Percentiles rank a stretch among this genome's conserved stretches.
Evolutionary conservation across 2,113 vertebrate genomes (phyloP).

Genomic region (Alethe castanea): DNA sequence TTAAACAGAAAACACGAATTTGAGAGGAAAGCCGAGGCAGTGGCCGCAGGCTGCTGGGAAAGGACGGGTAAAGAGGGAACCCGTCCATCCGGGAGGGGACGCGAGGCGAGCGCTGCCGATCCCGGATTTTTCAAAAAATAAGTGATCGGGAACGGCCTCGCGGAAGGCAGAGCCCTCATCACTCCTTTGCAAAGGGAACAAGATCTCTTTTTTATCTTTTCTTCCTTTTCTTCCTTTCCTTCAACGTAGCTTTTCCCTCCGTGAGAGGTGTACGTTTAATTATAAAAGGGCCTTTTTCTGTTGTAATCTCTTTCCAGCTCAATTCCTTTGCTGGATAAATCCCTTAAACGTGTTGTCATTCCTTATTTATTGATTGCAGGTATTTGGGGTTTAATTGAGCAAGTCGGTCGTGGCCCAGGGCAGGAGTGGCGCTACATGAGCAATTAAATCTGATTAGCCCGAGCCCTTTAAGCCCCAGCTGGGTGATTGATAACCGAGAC

Average conservation of each 20-base stretch:
- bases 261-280: conserved; percentile 73
- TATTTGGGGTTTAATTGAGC: conserved; percentile 85
- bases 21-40: neutral
- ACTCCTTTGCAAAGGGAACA: neutral
- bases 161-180: neutral
- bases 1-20: neutral
- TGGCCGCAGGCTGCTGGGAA: neutral
- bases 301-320: conserved; percentile 74
- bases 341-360: conserved; percentile 77
- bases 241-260: neutral
- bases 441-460: conserved; percentile 86
- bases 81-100: too few species aligned
- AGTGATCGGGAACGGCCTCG: neutral
- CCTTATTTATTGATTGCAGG: conserved; percentile 80
- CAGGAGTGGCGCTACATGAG: conserved; percentile 82
- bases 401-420: conserved; percentile 79
- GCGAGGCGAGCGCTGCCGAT: rapidly evolving
- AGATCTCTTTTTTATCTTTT: neutral
- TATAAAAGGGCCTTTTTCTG: conserved; percentile 58
- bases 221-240: neutral
- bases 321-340: conserved; percentile 72
- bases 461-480: conserved; percentile 82
- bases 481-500: conserved; percentile 84
- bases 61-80: neutral
- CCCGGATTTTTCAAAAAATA: neutral